Conservation (phyloP, 2,888 invertebrate genomes). For the Exephanes ischioxanthus region DNA sequence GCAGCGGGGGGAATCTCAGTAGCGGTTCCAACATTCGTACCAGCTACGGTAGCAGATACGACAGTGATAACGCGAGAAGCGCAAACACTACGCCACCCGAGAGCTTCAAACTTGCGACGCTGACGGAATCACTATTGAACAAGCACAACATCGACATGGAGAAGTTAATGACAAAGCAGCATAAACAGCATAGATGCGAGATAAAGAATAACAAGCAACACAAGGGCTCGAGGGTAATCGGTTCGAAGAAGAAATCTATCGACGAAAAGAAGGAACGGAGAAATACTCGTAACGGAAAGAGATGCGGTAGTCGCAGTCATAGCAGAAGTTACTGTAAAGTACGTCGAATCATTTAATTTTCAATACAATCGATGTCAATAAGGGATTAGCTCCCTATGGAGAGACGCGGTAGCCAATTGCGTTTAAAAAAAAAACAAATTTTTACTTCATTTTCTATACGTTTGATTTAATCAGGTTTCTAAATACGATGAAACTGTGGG, state of each 20-base stretch:
- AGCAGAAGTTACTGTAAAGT: constrained; percentile 86
- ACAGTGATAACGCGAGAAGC: constrained; percentile 85
- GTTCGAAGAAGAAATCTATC: constrained; percentile 81
- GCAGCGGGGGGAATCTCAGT: constrained; percentile 88
- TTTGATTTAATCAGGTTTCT: constrained; percentile 69
- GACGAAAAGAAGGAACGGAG: constrained; percentile 72
- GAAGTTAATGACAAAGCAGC: constrained; percentile 90
- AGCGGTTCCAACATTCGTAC: constrained; percentile 87
- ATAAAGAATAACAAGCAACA: constrained; percentile 85
- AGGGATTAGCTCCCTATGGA: not conserved
- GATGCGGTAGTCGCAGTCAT: constrained; percentile 88
- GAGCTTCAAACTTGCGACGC: constrained; percentile 85
- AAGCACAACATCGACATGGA: constrained; percentile 94
- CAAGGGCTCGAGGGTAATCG: constrained; percentile 85
- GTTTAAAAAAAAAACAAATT: constrained; percentile 11
- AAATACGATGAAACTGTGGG: constrained; percentile 74
- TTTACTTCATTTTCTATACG: not conserved
- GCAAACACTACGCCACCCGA: constrained; percentile 75
- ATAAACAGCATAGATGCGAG: constrained; percentile 88
- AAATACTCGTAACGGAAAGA: constrained; percentile 87
- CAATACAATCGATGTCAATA: not conserved
- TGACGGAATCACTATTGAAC: constrained; percentile 88
- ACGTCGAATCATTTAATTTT: constrained; percentile 28
- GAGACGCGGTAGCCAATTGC: not conserved
- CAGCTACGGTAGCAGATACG: constrained; percentile 85